Evolutionary conservation across 2,797 vertebrate genomes (phyloP).

Genomic region (Notolepis coatsorum): DNA sequence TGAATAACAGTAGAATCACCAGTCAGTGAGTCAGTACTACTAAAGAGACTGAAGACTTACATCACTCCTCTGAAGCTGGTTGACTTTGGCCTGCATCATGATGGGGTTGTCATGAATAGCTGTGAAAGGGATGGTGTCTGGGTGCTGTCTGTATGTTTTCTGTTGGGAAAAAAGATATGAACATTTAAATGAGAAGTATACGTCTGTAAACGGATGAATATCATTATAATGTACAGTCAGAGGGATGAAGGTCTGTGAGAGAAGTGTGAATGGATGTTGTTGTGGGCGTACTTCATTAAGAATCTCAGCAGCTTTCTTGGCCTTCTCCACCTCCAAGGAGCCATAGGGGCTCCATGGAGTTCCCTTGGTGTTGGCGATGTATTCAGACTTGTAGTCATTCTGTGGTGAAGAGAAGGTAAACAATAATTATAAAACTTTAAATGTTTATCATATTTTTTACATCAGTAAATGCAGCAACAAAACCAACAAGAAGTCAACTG

Average conservation of each 20-base stretch:
- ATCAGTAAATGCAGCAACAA: no score
- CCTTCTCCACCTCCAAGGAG: conserved; percentile 89
- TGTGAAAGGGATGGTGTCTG: conserved; percentile 90
- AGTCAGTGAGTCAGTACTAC: no score
- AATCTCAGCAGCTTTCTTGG: conserved; percentile 86
- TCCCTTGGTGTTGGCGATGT: conserved; percentile 89
- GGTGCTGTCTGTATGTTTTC: conserved; percentile 91
- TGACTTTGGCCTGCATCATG: conserved; percentile 90
- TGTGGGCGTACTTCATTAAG: conserved; percentile 84
- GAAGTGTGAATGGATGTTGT: background rate
- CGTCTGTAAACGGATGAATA: background rate
- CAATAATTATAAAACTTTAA: background rate
- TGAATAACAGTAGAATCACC: background rate
- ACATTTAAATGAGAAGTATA: background rate
- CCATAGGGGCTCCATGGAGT: conserved; percentile 88
- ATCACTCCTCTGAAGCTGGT: conserved; percentile 92
- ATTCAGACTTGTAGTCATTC: conserved; percentile 93
- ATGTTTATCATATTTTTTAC: no score
- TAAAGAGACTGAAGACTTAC: conserved; percentile 76
- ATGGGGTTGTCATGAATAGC: conserved; percentile 88
- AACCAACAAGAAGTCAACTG: no score
- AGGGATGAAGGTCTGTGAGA: background rate
- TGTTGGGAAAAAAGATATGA: conserved; percentile 60
- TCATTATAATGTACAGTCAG: background rate
- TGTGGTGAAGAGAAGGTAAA: conserved; percentile 51